Base-by-base conservation (phyloP, 2,113 vertebrate genomes). In the Chauna torquata region DNA sequence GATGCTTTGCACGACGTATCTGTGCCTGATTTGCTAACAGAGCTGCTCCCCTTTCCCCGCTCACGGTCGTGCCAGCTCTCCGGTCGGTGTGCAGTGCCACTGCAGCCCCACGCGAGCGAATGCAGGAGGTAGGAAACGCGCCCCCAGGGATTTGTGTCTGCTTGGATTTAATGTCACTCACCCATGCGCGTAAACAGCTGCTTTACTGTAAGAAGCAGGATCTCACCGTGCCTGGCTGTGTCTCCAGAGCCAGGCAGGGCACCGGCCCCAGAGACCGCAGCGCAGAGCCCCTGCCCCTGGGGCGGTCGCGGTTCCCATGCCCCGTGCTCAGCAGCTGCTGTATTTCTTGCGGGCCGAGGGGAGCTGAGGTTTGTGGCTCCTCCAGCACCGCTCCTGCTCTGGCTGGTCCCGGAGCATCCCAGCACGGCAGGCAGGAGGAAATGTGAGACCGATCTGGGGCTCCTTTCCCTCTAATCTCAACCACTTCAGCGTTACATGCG, bases 61-160 rank as follows among this genome's bases (percentile, higher is more conserved):
- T 8, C 2, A 1, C 45, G 4, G 69, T 1, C 22, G 6, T 30
- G 28, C 69, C 0, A 0, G 34, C 2, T 52, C 32, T 38, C 55
- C 0, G 1, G 54, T 1, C 3, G 1, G 8, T 0, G 20, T 27
- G 55, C 9, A 12, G 25, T 1, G 47, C 38, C 13, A 47, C 69
- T 36, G 68, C 57, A 17, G 42, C 61, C 30, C 57, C 1, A 0
- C 50, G 64, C 34, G 4, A 44, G 36, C n/a, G 6, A 9, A 12
- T 0, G 1, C 49, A 3, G 32, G 36, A 16, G 38, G 13, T 0
- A 0, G 79, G 83, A 28, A 24, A 9, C 57, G 40, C 30, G 12
- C 23, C 0, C n/a, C 5, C 1, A 9, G 58, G 34, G 11, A 24
- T 38, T 58, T 44, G 2, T 7, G 8, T 9, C 45, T 40, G 19